Base-by-base conservation (phyloP, 2,888 invertebrate species). In the Hypselothyrea guttata region DNA sequence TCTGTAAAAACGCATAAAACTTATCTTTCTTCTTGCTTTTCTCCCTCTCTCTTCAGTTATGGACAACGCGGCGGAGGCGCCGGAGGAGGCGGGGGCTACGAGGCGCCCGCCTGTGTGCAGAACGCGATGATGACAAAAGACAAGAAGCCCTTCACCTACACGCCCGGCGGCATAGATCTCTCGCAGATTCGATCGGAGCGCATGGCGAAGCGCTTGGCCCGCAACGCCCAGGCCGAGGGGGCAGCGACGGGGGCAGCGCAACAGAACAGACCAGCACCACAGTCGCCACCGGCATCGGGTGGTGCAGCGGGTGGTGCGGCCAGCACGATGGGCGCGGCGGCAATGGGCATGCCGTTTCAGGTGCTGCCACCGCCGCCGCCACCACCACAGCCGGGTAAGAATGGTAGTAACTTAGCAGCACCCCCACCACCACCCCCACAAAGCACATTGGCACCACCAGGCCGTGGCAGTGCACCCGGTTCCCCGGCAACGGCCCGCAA, bases 131-230 rank as follows among this genome's bases (percentile, higher is more conserved):
- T 97, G 94, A 96, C 96, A 84, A 97, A 97, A 90, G 97, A 97
- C 90, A 98, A 97, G 90, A 97, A 97, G 87, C 97, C 97, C 8
- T 98, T 98, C 89, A 97, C 97, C n/a, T 98, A 98, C 89, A 97
- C 97, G 12, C 97, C 97, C 1, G 97, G 97, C 12, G 97, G 97
- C 68, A 92, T 97, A 58, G 96, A 97, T 89, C 91, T 97, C 47
- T 96, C 96, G 7, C 96, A 97, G 90, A 97, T 97, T 62, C 93
- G 94, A 65, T 97, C 96, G 49, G 97, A 97, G 7, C 93, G 96
- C 75, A 97, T 97, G 96, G 95, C 95, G 2, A 92, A 96, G 73
- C 91, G 97, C 28, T 89, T 92, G 61, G 92, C 92, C 16, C 92
- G 94, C 70, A 95, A 95, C 83, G 94, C 94, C n/a, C 92, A 92